These are phyloP conservation scores for Acholoe squamosa DNA, from an alignment of 2,888 invertebrate species.

Conservation along the genomic window DNA sequence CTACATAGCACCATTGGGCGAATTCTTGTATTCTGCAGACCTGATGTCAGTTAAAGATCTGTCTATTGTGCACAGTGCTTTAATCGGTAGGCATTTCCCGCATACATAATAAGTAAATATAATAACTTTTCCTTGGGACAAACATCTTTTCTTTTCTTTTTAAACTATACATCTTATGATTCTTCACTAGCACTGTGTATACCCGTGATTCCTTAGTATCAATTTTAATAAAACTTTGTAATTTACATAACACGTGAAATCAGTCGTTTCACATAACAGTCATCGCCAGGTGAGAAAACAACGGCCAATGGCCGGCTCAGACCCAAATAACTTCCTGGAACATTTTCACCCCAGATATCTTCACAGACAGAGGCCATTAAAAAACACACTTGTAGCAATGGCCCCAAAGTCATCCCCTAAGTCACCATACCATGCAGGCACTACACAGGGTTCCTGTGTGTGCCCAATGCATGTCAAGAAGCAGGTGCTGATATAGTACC, in stretches of 20 bases:
- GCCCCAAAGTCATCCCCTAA: conserved; percentile 19
- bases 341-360: background rate
- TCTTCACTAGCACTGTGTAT: conserved; percentile 58
- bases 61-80: background rate
- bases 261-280: conserved; percentile 50
- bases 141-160: conserved; percentile 6
- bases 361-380: conserved; percentile 39
- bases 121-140: conserved; percentile 48
- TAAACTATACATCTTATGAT: conserved; percentile 40
- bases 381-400: conserved; percentile 50
- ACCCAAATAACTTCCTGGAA: conserved; percentile 8
- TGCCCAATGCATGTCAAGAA: background rate
- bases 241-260: conserved; percentile 56
- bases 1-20: conserved; percentile 57
- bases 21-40: background rate
- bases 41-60: conserved; percentile 20
- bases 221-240: conserved; percentile 58
- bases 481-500: background rate
- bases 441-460: background rate
- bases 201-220: conserved; percentile 53
- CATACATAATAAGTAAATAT: conserved; percentile 42
- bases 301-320: conserved; percentile 1
- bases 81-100: background rate
- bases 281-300: conserved; percentile 41
- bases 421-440: background rate